These are phyloP conservation scores for Cervus canadensis DNA, from an alignment of 2,113 vertebrate species.

Conservation along the genomic window DNA sequence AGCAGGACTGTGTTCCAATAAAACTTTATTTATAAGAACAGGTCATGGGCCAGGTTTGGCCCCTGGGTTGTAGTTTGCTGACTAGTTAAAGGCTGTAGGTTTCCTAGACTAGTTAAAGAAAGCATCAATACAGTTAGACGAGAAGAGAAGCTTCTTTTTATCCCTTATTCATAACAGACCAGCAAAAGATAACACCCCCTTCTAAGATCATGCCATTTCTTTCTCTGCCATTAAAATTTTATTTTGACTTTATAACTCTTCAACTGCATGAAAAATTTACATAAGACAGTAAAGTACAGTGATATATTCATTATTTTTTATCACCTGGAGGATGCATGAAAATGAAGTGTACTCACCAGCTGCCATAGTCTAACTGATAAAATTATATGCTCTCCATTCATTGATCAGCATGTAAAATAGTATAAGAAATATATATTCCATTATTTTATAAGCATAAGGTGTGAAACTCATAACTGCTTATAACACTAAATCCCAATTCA, in stretches of 20 bases:
- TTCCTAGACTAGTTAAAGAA: background rate
- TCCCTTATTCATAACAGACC: background rate
- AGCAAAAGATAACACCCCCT: conserved; percentile 6
- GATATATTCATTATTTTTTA: conserved; percentile 74
- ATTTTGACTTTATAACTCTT: conserved; percentile 72
- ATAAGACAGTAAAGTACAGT: conserved; percentile 68
- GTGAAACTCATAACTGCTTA: conserved; percentile 52
- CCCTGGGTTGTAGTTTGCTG: background rate
- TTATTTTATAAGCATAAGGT: conserved; percentile 60
- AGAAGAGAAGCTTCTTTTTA: background rate
- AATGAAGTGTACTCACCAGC: conserved; percentile 67
- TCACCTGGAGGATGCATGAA: conserved; percentile 60
- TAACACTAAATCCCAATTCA: conserved; percentile 52
- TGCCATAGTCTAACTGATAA: conserved; percentile 61
- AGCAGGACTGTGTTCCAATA: background rate
- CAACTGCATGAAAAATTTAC: conserved; percentile 71
- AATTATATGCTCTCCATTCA: conserved; percentile 59
- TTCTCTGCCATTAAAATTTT: conserved; percentile 66
- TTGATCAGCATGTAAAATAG: conserved; percentile 35
- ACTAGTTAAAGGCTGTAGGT: background rate
- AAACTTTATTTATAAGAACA: conserved; percentile 21
- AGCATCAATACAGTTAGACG: background rate
- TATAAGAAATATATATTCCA: conserved; percentile 30
- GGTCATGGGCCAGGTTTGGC: background rate
- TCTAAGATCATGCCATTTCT: conserved; percentile 16